Conservation (phyloP, 2,113 vertebrate genomes). For the Excalfactoria chinensis region DNA sequence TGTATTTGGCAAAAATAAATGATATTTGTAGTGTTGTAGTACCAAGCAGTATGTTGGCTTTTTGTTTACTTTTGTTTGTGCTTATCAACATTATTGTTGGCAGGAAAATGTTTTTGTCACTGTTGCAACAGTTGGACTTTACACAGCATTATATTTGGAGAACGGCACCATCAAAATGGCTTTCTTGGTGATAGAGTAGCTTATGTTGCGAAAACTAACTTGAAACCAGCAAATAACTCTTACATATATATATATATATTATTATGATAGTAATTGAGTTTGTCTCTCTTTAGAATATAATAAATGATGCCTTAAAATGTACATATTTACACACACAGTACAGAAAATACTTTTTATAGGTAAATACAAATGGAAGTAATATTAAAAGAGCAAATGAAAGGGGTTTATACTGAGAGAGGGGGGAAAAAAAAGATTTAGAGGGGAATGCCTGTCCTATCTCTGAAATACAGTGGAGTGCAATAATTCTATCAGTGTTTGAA, state of each 20-base stretch:
- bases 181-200: not conserved
- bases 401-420: not conserved
- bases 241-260: not conserved
- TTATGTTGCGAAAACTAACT: not conserved
- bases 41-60: not conserved
- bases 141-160: not conserved
- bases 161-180: not conserved
- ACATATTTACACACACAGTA: not conserved
- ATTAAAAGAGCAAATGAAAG: not conserved
- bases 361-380: not conserved
- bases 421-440: not conserved
- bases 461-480: not conserved
- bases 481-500: not conserved
- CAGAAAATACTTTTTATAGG: not conserved
- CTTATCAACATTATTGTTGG: not conserved
- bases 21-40: not conserved
- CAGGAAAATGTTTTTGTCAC: slow-evolving; percentile 22
- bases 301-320: not conserved
- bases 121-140: slow-evolving; percentile 16
- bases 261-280: not conserved
- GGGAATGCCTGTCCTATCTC: not conserved
- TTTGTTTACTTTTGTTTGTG: slow-evolving; percentile 22
- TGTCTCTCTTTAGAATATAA: not conserved
- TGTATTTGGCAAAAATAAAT: not conserved
- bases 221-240: not conserved